Percentiles rank a stretch among this genome's conserved stretches.
Conservation (phyloP, 1,140 invertebrate species). For the Hylaeus volcanicus region DNA sequence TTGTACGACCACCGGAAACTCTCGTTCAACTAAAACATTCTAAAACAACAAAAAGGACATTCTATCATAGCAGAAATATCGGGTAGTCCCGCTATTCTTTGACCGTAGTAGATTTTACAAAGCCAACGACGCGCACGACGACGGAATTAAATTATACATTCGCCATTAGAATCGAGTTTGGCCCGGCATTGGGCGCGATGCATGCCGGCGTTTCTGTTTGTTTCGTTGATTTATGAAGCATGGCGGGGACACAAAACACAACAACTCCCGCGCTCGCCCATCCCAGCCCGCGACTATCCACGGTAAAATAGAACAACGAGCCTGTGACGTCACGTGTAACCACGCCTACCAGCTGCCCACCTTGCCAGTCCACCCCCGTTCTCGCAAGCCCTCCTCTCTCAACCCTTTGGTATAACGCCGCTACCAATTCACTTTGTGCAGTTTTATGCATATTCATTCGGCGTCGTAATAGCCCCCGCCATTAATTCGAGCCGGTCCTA, state of each 20-base stretch:
- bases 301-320: slow-evolving; percentile 73
- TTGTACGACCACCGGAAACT: no score
- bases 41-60: no score
- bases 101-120: slow-evolving; percentile 34
- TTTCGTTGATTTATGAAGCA: slow-evolving; percentile 79
- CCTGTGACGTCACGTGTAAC: slow-evolving; percentile 74
- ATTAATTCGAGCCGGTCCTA: slow-evolving; percentile 63
- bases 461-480: slow-evolving; percentile 67
- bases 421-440: slow-evolving; percentile 73
- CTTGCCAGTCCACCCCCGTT: slow-evolving; percentile 24
- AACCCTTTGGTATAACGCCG: slow-evolving; percentile 52
- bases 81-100: slow-evolving; percentile 1
- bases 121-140: slow-evolving; percentile 31
- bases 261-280: slow-evolving; percentile 61
- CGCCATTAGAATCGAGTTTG: slow-evolving; percentile 69
- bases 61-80: slow-evolving; percentile 11
- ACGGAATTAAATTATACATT: slow-evolving; percentile 71
- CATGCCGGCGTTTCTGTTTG: slow-evolving; percentile 75
- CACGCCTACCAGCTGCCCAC: slow-evolving; percentile 66
- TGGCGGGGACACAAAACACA: slow-evolving; percentile 76
- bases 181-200: slow-evolving; percentile 62
- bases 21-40: no score
- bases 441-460: slow-evolving; percentile 75
- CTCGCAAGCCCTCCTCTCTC: background rate
- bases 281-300: slow-evolving; percentile 58